phyloP scores from a whole-genome alignment of 2,113 vertebrate genomes.

The Anolis carolinensis region DNA sequence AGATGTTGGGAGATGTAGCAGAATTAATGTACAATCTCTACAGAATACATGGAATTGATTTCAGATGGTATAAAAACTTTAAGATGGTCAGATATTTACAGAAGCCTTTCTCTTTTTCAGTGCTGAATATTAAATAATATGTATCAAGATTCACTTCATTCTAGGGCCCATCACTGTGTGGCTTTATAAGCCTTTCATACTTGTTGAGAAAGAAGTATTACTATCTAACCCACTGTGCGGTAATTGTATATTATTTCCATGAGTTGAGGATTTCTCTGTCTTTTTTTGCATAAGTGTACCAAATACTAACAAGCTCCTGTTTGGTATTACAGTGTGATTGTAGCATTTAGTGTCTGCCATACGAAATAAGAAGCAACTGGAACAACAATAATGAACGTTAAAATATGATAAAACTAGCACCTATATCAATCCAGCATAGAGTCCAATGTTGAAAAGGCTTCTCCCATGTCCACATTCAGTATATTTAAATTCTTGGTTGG shows the following conservation, averaged over 20 bases:
- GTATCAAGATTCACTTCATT: background rate
- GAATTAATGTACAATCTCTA: constrained; percentile 55
- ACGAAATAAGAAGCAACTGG: background rate
- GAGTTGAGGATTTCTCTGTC: background rate
- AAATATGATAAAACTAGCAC: background rate
- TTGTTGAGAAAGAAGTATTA: background rate
- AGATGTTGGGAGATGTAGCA: constrained; percentile 47
- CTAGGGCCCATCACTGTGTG: background rate
- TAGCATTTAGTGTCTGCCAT: background rate
- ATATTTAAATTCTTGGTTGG: too few species aligned
- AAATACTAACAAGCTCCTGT: background rate
- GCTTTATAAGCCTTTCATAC: background rate
- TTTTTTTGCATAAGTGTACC: background rate
- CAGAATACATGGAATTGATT: constrained; percentile 14
- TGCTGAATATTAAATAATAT: background rate
- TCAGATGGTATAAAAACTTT: constrained; percentile 1
- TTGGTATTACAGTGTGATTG: background rate
- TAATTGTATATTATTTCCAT: background rate
- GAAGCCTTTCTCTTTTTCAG: background rate
- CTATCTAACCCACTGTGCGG: background rate
- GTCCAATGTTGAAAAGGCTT: too few species aligned
- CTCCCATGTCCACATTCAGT: too few species aligned
- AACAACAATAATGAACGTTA: too few species aligned
- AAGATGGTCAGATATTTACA: background rate
- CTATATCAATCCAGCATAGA: too few species aligned